Percentiles rank a stretch among this genome's conserved stretches.
Conservation (phyloP, 2,888 invertebrate genomes). For the Notocelia uddmanniana region DNA sequence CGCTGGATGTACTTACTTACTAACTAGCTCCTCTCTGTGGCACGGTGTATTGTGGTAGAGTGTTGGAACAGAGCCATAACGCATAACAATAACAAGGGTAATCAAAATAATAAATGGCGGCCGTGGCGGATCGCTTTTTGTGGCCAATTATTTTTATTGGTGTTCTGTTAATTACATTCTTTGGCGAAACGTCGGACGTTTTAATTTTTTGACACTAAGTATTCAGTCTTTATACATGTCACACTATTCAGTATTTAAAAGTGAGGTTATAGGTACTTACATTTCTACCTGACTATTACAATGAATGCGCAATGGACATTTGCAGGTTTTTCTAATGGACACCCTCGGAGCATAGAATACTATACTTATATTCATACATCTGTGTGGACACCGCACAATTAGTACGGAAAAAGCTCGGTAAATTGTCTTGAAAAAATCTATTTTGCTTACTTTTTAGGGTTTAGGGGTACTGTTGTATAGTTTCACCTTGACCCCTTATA, state of each 20-base stretch:
- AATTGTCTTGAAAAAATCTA: too few species aligned
- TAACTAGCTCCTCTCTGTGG: neutral
- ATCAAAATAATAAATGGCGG: constrained; percentile 80
- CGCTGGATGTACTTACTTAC: too few species aligned
- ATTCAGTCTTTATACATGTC: constrained; percentile 51
- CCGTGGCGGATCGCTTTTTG: constrained; percentile 75
- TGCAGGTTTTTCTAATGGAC: too few species aligned
- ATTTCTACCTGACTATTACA: neutral
- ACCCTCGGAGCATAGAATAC: too few species aligned
- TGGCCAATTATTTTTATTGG: constrained; percentile 82
- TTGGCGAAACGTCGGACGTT: constrained; percentile 63
- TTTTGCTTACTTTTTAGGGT: too few species aligned
- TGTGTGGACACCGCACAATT: too few species aligned
- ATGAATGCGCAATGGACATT: too few species aligned
- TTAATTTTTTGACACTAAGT: constrained; percentile 51
- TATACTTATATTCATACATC: too few species aligned
- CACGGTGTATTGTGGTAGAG: constrained; percentile 36
- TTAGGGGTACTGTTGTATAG: too few species aligned
- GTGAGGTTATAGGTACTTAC: neutral
- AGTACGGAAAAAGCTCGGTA: too few species aligned
- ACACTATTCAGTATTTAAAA: constrained; percentile 31
- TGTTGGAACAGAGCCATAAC: constrained; percentile 59
- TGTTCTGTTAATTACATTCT: constrained; percentile 81
- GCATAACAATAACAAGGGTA: constrained; percentile 78
- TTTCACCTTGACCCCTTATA: too few species aligned